These are phyloP conservation scores for Balanococcus diminutus DNA, from an alignment of 2,888 invertebrate genomes.

Conservation along the genomic window DNA sequence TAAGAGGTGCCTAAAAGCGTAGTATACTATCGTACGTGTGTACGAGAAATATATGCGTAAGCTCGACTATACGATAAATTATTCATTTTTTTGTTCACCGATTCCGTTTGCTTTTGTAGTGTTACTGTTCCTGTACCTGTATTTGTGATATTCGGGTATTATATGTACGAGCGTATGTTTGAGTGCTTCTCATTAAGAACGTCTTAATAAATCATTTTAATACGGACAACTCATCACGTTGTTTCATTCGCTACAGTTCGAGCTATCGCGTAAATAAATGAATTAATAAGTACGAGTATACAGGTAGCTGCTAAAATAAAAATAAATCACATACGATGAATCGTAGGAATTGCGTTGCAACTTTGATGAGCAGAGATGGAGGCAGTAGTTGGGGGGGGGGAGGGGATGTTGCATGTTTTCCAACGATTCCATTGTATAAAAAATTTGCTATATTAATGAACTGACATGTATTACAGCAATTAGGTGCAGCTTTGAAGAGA, in stretches of 20 bases:
- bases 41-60: background rate
- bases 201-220: slow-evolving; percentile 29
- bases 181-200: slow-evolving; percentile 2
- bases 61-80: background rate
- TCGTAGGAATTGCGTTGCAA: background rate
- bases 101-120: background rate
- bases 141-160: background rate
- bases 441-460: no score
- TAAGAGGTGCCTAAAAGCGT: no score
- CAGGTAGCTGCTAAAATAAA: background rate
- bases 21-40: background rate
- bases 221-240: background rate
- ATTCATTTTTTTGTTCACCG: background rate
- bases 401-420: no score
- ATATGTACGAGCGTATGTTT: no score
- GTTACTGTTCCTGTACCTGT: no score
- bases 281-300: background rate
- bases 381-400: no score
- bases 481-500: no score
- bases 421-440: no score
- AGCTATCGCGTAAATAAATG: background rate
- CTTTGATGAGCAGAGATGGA: background rate
- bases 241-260: background rate
- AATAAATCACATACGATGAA: background rate
- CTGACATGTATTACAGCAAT: no score